These are phyloP conservation scores for Rhinopomastus cyanomelas DNA, from an alignment of 2,113 vertebrate genomes.

Conservation along the genomic window DNA sequence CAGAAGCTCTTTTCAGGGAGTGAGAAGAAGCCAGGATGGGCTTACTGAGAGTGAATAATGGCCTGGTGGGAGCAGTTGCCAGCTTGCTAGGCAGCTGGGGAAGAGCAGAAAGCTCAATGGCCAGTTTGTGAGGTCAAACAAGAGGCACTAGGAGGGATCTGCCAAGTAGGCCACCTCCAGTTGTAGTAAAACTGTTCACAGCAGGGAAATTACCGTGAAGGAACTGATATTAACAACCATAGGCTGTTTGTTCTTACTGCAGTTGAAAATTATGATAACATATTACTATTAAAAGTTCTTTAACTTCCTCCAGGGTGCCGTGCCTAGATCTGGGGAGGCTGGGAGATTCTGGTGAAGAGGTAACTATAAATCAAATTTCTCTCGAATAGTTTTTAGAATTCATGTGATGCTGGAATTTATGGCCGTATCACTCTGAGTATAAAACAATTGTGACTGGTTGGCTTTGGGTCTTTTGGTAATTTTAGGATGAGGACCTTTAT, in stretches of 20 bases:
- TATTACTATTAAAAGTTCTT: not conserved
- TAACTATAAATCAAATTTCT: conserved; percentile 54
- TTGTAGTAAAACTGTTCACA: not conserved
- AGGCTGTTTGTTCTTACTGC: not conserved
- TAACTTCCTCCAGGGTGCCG: conserved; percentile 75
- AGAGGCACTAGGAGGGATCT: not conserved
- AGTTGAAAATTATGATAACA: not conserved
- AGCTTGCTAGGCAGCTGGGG: not conserved
- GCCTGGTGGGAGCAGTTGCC: not conserved
- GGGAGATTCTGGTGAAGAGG: conserved; percentile 78
- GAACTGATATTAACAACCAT: not conserved
- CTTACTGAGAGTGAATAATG: not conserved
- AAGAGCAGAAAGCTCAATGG: not conserved
- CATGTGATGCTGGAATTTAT: not conserved
- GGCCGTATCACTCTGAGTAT: not conserved
- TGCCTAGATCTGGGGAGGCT: conserved; percentile 76
- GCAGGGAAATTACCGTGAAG: not conserved
- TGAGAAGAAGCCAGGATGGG: not conserved
- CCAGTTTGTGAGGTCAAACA: not conserved
- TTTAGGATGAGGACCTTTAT: conserved; percentile 61
- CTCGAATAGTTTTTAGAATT: not conserved
- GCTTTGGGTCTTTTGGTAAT: not conserved
- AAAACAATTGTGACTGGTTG: not conserved
- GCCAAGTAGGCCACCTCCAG: not conserved
- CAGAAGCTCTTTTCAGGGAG: not conserved